Evolutionary conservation across 2,113 vertebrate genomes (phyloP).

Genomic region (Protobothrops flavoviridis): DNA sequence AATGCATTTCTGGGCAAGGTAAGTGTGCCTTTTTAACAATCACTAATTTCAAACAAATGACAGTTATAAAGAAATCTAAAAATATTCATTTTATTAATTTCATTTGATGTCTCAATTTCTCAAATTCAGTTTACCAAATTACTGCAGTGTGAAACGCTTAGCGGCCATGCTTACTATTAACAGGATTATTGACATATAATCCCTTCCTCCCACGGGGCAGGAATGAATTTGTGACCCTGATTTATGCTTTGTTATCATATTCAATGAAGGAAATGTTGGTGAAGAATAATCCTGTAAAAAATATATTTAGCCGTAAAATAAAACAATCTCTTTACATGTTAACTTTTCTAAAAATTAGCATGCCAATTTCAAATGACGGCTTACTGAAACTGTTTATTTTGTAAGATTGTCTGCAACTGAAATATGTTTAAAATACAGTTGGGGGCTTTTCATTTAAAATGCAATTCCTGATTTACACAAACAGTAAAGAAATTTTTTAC

Average conservation of each 20-base stretch:
- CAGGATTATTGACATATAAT: slow-evolving; percentile 96
- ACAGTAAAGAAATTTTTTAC: slow-evolving; percentile 53
- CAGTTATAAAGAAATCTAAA: slow-evolving; percentile 79
- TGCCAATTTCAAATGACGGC: slow-evolving; percentile 54
- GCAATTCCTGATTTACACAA: slow-evolving; percentile 44
- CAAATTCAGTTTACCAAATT: slow-evolving; percentile 88
- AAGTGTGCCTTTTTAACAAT: slow-evolving; percentile 60
- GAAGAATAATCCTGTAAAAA: slow-evolving; percentile 39
- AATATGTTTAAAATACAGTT: slow-evolving; percentile 51
- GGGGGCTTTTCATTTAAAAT: slow-evolving; percentile 29
- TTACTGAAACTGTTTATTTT: slow-evolving; percentile 49
- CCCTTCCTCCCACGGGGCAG: slow-evolving; percentile 84
- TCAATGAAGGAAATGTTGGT: slow-evolving; percentile 65
- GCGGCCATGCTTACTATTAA: slow-evolving; percentile 88
- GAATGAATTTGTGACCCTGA: slow-evolving; percentile 77
- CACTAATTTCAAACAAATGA: slow-evolving; percentile 72
- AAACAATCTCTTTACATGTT: slow-evolving; percentile 51
- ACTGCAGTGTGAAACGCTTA: slow-evolving; percentile 90
- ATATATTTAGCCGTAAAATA: slow-evolving; percentile 57
- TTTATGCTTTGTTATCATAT: slow-evolving; percentile 71
- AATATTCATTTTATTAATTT: slow-evolving; percentile 81
- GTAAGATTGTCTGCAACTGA: slow-evolving; percentile 40
- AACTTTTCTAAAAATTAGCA: slow-evolving; percentile 49
- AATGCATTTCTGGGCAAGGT: slow-evolving; percentile 47
- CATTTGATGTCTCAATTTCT: slow-evolving; percentile 86